Percentiles rank a stretch among this genome's conserved stretches.
Evolutionary conservation across 2,888 invertebrate species (phyloP).

Genomic region (Diarsia dahlii): DNA sequence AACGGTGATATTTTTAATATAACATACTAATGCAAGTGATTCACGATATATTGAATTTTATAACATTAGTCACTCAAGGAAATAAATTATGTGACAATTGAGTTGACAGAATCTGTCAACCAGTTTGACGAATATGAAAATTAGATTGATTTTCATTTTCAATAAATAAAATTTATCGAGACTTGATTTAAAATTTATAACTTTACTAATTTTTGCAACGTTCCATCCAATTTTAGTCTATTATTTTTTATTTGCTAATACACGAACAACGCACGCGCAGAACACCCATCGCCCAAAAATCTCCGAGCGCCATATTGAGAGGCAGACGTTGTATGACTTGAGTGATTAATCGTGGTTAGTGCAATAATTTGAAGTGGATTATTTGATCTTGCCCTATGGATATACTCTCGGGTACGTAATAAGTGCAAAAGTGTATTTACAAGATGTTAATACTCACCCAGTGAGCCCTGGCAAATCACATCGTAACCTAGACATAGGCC

Average conservation of each 20-base stretch:
- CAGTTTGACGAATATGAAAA: constrained; percentile 85
- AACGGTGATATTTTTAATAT: neutral
- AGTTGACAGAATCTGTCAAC: constrained; percentile 81
- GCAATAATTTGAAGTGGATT: constrained; percentile 90
- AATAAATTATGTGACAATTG: constrained; percentile 61
- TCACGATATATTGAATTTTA: neutral
- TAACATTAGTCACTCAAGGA: constrained; percentile 37
- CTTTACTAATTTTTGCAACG: constrained; percentile 70
- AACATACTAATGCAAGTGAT: neutral
- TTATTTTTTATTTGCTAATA: constrained; percentile 85
- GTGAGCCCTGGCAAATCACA: constrained; percentile 81
- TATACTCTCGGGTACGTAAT: constrained; percentile 91
- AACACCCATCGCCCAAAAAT: constrained; percentile 90
- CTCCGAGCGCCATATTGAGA: constrained; percentile 94
- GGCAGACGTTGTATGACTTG: constrained; percentile 93
- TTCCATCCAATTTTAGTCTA: constrained; percentile 75
- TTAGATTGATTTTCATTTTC: constrained; percentile 79
- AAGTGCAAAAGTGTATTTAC: constrained; percentile 80
- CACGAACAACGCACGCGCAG: constrained; percentile 90
- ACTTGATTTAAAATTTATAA: constrained; percentile 69
- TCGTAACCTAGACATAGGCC: constrained; percentile 92
- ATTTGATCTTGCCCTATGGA: constrained; percentile 91
- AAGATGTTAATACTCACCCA: constrained; percentile 75
- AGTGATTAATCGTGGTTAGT: constrained; percentile 90
- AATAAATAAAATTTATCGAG: constrained; percentile 71